Conservation (phyloP, 2,113 vertebrate genomes). For the Falcunculus frontatus region DNA sequence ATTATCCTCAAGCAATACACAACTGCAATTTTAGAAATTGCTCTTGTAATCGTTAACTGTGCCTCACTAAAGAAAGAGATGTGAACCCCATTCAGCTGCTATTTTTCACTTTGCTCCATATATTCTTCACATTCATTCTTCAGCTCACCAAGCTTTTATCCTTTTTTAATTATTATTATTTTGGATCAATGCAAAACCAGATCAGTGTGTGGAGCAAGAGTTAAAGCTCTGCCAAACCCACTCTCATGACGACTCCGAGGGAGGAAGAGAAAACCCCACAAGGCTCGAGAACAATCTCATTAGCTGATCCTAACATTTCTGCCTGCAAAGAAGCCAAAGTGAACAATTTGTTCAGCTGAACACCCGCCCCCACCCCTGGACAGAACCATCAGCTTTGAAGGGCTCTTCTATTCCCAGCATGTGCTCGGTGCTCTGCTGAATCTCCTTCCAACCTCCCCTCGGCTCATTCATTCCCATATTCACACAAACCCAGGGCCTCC, state of each 20-base stretch:
- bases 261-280: constrained; percentile 9
- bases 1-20: not conserved
- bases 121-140: not conserved
- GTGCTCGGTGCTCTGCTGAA: not conserved
- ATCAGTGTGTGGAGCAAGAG: not conserved
- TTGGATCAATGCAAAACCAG: not conserved
- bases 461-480: not conserved
- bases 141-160: not conserved
- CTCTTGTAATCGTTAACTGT: not conserved
- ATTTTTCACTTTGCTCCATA: not conserved
- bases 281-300: not conserved
- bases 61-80: not conserved
- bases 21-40: not conserved
- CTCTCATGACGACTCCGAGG: not conserved
- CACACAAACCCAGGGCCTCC: not conserved
- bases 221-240: not conserved
- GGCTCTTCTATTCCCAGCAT: not conserved
- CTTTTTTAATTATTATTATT: not conserved
- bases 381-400: not conserved
- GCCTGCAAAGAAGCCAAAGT: constrained; percentile 20
- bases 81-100: not conserved
- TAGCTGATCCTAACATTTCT: not conserved
- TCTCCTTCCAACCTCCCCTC: not conserved
- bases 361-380: not conserved
- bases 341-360: constrained; percentile 50